phyloP scores from a whole-genome alignment of 1,140 invertebrate species.

The Bombus pyrosoma region DNA sequence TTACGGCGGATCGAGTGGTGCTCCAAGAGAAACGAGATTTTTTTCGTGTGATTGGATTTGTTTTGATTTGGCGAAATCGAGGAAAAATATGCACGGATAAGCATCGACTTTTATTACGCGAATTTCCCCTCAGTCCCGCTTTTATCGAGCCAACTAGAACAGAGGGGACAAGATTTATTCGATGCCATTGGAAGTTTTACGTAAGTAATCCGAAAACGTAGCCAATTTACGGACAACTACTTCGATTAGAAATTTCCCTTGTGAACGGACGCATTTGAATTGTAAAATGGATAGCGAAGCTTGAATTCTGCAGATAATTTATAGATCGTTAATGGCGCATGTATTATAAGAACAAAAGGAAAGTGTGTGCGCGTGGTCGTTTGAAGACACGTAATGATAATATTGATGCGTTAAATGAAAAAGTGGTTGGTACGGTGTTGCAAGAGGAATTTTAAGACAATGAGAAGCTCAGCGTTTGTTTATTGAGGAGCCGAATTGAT shows the following conservation, averaged over 20 bases:
- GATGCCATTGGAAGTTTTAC: neutral
- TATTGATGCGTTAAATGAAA: neutral
- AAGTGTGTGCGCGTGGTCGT: no score
- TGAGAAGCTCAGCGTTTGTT: no score
- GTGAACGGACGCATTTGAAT: neutral
- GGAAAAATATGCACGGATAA: conserved; percentile 16
- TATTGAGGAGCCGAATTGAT: no score
- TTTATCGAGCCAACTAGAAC: neutral
- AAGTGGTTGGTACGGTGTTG: no score
- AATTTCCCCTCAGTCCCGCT: neutral
- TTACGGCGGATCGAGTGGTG: neutral
- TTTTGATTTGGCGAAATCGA: conserved; percentile 11
- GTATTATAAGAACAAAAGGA: no score
- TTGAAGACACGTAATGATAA: neutral
- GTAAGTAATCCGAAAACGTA: neutral
- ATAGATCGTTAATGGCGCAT: neutral
- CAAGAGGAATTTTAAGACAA: no score
- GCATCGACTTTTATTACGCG: neutral
- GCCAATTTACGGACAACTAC: neutral
- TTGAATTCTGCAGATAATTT: neutral
- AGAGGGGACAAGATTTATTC: neutral
- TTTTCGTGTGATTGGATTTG: conserved; percentile 7
- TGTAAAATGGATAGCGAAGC: neutral
- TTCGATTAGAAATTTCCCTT: neutral
- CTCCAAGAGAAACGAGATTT: conserved; percentile 1